Evolutionary conservation across 2,888 invertebrate genomes (phyloP).

Genomic region (Dioctria linearis): DNA sequence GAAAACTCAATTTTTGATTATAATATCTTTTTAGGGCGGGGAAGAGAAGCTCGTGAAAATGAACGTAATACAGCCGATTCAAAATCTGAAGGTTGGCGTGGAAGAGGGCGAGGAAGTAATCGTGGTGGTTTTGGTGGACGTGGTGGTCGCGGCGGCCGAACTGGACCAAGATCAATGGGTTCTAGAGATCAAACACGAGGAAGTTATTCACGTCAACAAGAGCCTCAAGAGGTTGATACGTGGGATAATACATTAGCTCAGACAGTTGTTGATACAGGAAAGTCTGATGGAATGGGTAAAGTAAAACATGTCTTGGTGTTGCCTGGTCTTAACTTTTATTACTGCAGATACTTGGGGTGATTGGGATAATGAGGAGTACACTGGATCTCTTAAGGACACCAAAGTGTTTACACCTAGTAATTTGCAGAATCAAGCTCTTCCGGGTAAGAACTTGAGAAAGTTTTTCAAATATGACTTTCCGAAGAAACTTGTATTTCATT

Average conservation of each 20-base stretch:
- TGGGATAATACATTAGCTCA: constrained; percentile 74
- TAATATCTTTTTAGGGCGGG: constrained; percentile 70
- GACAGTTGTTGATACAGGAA: constrained; percentile 67
- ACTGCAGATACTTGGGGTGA: constrained; percentile 75
- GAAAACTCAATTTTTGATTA: background rate
- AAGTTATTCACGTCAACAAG: constrained; percentile 65
- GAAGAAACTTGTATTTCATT: background rate
- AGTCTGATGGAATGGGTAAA: constrained; percentile 61
- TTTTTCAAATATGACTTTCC: background rate
- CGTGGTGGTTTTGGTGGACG: constrained; percentile 72
- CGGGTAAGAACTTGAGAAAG: constrained; percentile 60
- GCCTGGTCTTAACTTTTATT: background rate
- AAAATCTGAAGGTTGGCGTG: constrained; percentile 69
- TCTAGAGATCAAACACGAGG: constrained; percentile 61
- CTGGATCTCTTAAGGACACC: constrained; percentile 93
- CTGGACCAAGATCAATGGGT: constrained; percentile 62
- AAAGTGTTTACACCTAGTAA: constrained; percentile 90
- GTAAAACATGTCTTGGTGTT: background rate
- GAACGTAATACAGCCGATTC: constrained; percentile 72
- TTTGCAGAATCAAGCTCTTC: constrained; percentile 66
- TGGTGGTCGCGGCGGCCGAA: constrained; percentile 72
- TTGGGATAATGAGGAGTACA: constrained; percentile 96
- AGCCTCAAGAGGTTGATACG: constrained; percentile 73
- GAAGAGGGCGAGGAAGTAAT: constrained; percentile 72
- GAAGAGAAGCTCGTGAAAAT: constrained; percentile 78